Base-by-base conservation (phyloP, 1,140 invertebrate species). In the Conus betulinus region DNA sequence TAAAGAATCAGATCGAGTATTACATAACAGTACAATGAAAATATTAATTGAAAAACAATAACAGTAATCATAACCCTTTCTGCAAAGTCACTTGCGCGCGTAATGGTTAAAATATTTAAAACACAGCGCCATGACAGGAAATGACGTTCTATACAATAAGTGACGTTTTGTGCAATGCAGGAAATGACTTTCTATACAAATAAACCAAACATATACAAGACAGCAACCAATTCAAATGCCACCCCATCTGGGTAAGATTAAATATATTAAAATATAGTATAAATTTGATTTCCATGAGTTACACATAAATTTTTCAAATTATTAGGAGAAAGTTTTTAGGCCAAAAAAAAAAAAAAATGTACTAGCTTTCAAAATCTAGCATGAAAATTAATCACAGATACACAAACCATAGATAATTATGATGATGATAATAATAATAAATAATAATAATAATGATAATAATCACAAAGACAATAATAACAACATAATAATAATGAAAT, bases 1-100 rank as follows among this genome's bases (percentile, higher is more conserved):
- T 39, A 79, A 51, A 39, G 27, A 79, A 52, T 15, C 78, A 39
- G 27, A 79, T 71, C 67, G 67, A 71, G 67, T 71, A 71, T 71
- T 71, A 71, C 67, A 71, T 71, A 71, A 71, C 67, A 71, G 67
- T 71, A 71, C 67, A 71, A 71, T 71, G 15, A 71, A 71, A 71
- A 71, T 7, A 71, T 39, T 79, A 39, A 78, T 10, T 39, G 74
- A 39, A 39, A n/a, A 3, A 78, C 27, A 63, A 20, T 63, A 63
- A 63, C 60, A 63, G 60, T 63, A 20, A 13, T 63, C 11, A 71
- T 17, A 71, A 71, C 67, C 67, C 67, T 71, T 71, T 10, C 67
- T 71, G 67, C 15, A 71, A 71, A 71, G 67, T 71, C 67, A 71
- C 67, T 11, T 71, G 67, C 60, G 60, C 67, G 67, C 15, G 20